These are phyloP conservation scores for Gyps fulvus DNA, from an alignment of 2,113 vertebrate genomes.

Conservation along the genomic window DNA sequence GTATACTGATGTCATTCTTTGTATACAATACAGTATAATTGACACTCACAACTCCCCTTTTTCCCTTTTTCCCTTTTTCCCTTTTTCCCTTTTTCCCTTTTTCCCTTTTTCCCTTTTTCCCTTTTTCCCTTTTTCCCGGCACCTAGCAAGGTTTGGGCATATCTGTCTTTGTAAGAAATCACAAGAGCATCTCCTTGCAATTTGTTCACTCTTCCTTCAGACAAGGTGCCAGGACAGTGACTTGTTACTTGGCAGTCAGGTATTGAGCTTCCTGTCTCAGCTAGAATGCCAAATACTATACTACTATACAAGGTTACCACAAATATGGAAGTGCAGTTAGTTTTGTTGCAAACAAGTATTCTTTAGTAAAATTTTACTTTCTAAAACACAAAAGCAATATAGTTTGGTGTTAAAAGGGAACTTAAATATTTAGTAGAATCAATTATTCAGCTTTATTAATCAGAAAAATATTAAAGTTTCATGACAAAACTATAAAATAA, in stretches of 20 bases:
- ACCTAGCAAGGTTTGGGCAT: neutral
- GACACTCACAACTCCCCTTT: neutral
- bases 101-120: too few species aligned
- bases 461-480: neutral
- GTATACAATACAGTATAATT: neutral
- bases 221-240: neutral
- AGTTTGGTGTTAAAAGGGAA: neutral
- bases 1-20: neutral
- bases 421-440: neutral
- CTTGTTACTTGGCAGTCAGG: neutral
- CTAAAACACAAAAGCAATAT: neutral
- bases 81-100: too few species aligned
- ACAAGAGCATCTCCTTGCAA: neutral
- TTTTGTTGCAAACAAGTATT: neutral
- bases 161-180: neutral
- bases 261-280: neutral
- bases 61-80: fast-evolving
- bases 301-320: neutral
- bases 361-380: neutral
- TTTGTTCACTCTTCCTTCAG: neutral
- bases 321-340: neutral
- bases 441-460: neutral
- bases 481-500: neutral
- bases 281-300: neutral
- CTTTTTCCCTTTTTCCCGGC: fast-evolving